Evolutionary conservation across 2,113 vertebrate species (phyloP), one percentile per base, ranked within the genome.

Genomic region (Brienomyrus longianalis): DNA sequence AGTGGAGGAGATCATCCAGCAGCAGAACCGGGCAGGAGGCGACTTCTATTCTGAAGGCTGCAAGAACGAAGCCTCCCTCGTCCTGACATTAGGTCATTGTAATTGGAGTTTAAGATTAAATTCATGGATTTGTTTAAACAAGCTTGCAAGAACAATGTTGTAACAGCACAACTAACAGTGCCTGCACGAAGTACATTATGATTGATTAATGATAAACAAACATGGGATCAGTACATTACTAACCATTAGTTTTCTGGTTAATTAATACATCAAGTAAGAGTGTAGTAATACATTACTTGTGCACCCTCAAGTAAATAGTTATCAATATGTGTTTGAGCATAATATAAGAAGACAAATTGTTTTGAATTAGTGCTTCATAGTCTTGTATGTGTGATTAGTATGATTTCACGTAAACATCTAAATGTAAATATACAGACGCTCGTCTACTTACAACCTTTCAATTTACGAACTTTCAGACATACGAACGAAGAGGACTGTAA

Each of bases 1-100:
- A 90, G 94, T 98, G 89, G 98, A 97, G 91, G 96, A 97, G 1
- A 94, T 97, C 45, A 96, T 99, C 91, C 94, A 94, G 89, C 95
- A 95, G 91, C 97, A 98, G 92, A 97, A 96, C 91, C 91, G 91
- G 91, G 85, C 54, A 1, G 90, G 92, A 4, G 94, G 93, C 86
- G 94, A 94, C 77, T 95, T 96, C 92, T 96, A 95, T 70, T 94
- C 95, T 5, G 95, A 97, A 0, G 91, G 50, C 83, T 94, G 90
- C 52, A 96, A 96, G 91, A 96, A 92, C 80, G 94, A 96, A 19
- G 91, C 92, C 17, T 89, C 94, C 5, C 83, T 96, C 48, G 93
- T 93, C 51, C 94, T 97, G 86, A 95, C 96, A 19, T 90, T 96
- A 87, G 94, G 94, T 84, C 83, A 48, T 11, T 84, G 47, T 84